Conservation (phyloP, 2,113 vertebrate species). For the Rhodinocichla rosea region DNA sequence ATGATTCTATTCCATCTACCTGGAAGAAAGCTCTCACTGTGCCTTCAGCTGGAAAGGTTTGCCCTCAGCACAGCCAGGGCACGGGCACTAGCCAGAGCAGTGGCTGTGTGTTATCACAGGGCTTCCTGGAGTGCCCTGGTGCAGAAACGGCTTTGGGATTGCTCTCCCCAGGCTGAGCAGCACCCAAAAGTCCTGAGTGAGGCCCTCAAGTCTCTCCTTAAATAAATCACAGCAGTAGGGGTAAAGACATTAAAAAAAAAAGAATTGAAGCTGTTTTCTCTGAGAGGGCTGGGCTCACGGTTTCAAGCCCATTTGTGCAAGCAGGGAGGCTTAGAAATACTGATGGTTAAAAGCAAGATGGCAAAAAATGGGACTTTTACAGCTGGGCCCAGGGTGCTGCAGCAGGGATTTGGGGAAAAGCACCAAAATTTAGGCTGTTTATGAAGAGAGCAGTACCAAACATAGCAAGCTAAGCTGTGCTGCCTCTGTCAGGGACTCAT, state of each 20-base stretch:
- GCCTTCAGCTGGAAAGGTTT: background rate
- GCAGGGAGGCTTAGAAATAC: background rate
- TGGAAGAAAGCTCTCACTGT: conserved; percentile 42
- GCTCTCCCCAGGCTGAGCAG: background rate
- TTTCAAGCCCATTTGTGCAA: background rate
- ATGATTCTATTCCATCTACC: conserved; percentile 36
- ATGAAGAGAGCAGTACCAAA: background rate
- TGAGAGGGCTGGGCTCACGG: background rate
- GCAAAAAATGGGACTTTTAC: background rate
- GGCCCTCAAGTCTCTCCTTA: background rate
- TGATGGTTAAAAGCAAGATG: background rate
- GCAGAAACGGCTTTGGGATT: background rate
- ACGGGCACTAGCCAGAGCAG: rapidly evolving
- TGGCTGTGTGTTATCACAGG: background rate
- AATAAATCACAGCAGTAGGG: background rate
- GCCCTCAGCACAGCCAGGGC: rapidly evolving
- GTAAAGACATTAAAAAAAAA: background rate
- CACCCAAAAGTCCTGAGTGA: background rate
- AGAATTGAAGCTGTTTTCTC: background rate
- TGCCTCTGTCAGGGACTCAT: background rate
- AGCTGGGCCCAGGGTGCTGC: rapidly evolving
- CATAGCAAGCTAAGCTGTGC: rapidly evolving
- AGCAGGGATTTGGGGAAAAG: background rate
- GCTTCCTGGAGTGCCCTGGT: background rate
- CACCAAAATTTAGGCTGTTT: background rate